Percentiles rank a stretch among this genome's conserved stretches.
These are phyloP conservation scores for Cygnus atratus DNA, from an alignment of 2,113 vertebrate genomes.

Conservation along the genomic window DNA sequence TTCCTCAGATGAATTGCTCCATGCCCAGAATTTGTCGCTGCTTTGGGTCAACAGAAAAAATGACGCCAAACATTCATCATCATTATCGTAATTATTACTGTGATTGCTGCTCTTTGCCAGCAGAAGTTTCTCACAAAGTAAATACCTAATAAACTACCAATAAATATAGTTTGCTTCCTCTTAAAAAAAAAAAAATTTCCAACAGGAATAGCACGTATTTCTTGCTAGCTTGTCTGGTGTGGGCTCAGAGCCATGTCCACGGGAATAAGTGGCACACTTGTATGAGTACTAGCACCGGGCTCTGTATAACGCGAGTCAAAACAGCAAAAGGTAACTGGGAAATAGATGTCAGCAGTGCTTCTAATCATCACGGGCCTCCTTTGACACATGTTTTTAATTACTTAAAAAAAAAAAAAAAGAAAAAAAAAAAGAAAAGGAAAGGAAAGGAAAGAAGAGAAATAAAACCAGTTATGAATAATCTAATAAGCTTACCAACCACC, in stretches of 20 bases:
- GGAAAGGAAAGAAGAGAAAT: background rate
- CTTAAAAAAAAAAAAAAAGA: background rate
- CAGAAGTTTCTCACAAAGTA: background rate
- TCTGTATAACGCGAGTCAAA: constrained; percentile 29
- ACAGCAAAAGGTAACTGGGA: constrained; percentile 58
- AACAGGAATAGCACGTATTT: background rate
- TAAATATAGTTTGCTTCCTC: background rate
- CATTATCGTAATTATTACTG: background rate
- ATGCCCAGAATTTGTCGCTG: background rate
- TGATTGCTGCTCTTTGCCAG: background rate
- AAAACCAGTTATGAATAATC: constrained; percentile 68
- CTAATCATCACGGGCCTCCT: constrained; percentile 4
- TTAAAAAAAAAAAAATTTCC: background rate
- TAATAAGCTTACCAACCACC: constrained; percentile 68
- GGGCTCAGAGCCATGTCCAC: background rate
- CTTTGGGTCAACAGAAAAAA: background rate
- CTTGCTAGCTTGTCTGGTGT: background rate
- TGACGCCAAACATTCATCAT: background rate
- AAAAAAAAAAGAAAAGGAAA: too few relatives aligned
- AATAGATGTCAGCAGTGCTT: constrained; percentile 56
- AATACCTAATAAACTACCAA: background rate
- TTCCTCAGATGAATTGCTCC: background rate
- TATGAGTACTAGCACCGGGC: background rate
- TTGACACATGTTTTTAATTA: constrained; percentile 67
- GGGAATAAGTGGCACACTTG: background rate